Base-by-base conservation (phyloP, 2,888 invertebrate genomes). In the Hecatera dysodea region DNA sequence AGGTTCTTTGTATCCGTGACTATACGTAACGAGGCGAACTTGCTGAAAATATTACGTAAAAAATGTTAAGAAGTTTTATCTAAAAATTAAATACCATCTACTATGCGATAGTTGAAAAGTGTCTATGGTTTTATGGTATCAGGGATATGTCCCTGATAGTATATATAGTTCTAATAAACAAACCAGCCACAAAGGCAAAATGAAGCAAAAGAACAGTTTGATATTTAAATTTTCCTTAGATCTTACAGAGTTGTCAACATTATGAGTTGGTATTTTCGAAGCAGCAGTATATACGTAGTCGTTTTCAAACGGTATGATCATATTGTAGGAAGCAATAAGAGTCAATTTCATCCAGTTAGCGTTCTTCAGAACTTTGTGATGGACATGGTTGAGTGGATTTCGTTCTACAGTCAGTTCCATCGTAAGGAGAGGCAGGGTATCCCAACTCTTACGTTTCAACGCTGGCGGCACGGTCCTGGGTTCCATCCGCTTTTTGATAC, bases 341-440 rank as follows among this genome's bases (percentile, higher is more conserved):
- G 94, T 94, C 1, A 96, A 36, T 76, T 90, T 91, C 86, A 95
- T 90, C 72, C 86, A 88, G 76, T 95, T 95, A 0, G 93, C 90
- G 2, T 87, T 61, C 24, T 86, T 89, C 24, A 95, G 73, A 8
- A 91, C 50, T 56, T 86, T 80, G 71, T 95, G 93, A 72, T 95
- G 91, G 0, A 53, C n/a, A 0, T 57, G 55, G 67, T 93, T 93
- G 15, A 74, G 68, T n/a, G 82, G 73, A 72, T 94, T 83, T 17
- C 91, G 85, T 19, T 79, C 71, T 0, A 89, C 87, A 11, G 81
- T 80, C 15, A 95, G 52, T 48, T 93, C 89, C 77, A 95, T 80
- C 0, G 87, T 89, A 15, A 96, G 77, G 9, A 93, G 80, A 0
- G 95, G 96, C 2, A 95, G 88, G 67, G 92, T 94, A 59, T 93